A percentile compares a stretch with the other conserved stretches of the same genome.
phyloP scores from a whole-genome alignment of 2,113 vertebrate genomes.

The Cacatua alba region DNA sequence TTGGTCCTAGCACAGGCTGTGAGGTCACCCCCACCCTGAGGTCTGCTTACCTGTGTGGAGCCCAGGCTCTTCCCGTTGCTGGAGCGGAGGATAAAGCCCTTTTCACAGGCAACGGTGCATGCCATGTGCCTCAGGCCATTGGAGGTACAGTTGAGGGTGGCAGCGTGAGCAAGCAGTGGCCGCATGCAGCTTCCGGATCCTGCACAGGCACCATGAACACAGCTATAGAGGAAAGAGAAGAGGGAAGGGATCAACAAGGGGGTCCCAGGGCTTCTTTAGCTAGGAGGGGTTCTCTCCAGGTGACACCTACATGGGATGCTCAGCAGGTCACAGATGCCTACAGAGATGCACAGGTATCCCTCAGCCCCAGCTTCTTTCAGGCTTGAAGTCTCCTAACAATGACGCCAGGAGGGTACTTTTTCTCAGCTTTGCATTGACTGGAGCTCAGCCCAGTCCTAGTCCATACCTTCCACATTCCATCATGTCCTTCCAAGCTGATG shows the following conservation, averaged over 20 bases:
- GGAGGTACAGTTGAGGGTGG: constrained; percentile 77
- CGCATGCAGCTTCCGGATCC: constrained; percentile 69
- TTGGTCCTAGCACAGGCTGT: rapidly evolving
- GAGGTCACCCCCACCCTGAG: background rate
- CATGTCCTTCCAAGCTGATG: background rate
- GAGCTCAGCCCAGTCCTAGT: background rate
- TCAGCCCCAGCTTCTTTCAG: background rate
- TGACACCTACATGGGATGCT: rapidly evolving
- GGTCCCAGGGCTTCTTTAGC: background rate
- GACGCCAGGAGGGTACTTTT: background rate
- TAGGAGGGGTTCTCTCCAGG: background rate
- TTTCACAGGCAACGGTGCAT: constrained; percentile 82
- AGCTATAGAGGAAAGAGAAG: constrained; percentile 51
- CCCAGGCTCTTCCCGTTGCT: constrained; percentile 70
- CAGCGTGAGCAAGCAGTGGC: constrained; percentile 73
- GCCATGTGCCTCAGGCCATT: constrained; percentile 43
- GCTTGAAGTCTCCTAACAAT: background rate
- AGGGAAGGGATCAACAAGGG: background rate
- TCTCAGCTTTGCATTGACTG: background rate
- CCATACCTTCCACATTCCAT: background rate
- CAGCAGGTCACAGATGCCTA: background rate
- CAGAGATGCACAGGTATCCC: background rate
- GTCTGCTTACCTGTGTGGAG: constrained; percentile 77
- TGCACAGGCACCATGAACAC: background rate
- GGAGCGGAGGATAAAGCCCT: constrained; percentile 77